A percentile compares a stretch with the other conserved stretches of the same genome.
phyloP scores from a whole-genome alignment of 1,140 invertebrate genomes.

The Ephestia elutella region DNA sequence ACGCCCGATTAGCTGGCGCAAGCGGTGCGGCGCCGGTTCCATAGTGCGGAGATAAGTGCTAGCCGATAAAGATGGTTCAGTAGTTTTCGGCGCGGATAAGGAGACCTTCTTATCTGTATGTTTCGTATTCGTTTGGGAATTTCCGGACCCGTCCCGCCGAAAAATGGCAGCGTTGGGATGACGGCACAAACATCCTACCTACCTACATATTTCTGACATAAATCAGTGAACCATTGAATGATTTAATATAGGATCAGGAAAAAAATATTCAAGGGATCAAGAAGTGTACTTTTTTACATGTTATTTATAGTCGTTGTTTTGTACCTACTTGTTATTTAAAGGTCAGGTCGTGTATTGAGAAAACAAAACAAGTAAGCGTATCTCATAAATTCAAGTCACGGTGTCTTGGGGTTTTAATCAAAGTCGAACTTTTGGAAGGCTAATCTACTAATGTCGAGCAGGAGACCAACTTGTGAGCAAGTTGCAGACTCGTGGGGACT shows the following conservation, averaged over 20 bases:
- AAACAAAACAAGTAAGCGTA: slow-evolving; percentile 17
- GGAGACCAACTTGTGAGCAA: slow-evolving; percentile 27
- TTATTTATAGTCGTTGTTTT: no score
- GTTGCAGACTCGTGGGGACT: slow-evolving; percentile 4
- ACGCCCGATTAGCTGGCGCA: slow-evolving; percentile 4
- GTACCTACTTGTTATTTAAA: no score
- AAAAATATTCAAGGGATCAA: no score
- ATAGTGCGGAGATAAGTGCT: slow-evolving; percentile 1
- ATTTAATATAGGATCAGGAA: no score
- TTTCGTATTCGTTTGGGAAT: slow-evolving; percentile 8
- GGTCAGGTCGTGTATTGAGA: neutral
- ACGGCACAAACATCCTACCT: no score
- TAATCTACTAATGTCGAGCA: slow-evolving; percentile 38
- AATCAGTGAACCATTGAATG: no score
- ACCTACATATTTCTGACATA: no score
- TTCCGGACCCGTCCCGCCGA: neutral
- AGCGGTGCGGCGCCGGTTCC: neutral
- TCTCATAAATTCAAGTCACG: slow-evolving; percentile 32
- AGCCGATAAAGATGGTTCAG: neutral
- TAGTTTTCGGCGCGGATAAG: slow-evolving; percentile 4
- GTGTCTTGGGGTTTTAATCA: slow-evolving; percentile 28
- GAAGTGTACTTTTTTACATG: no score
- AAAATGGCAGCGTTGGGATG: neutral
- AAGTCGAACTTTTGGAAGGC: slow-evolving; percentile 32
- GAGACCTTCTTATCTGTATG: neutral